phyloP scores from a whole-genome alignment of 2,888 invertebrate species.

The Hydrotaea diabolus region DNA sequence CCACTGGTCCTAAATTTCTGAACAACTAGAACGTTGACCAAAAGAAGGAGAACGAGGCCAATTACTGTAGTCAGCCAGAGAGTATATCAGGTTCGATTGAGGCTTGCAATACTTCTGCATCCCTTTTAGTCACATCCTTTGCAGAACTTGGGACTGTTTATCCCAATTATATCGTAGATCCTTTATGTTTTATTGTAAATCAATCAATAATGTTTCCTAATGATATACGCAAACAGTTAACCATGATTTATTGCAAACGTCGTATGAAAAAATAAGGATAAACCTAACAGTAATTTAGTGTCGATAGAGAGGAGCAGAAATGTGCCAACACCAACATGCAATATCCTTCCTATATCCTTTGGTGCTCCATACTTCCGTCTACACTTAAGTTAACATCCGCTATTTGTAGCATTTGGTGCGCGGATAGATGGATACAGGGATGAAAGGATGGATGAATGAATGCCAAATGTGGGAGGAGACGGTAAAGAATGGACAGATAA shows the following conservation, averaged over 20 bases:
- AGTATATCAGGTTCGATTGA: too few relatives aligned
- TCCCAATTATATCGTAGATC: too few relatives aligned
- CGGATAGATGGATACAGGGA: neutral
- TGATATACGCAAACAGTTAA: slow-evolving; percentile 37
- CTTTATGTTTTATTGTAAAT: neutral
- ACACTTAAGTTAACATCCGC: slow-evolving; percentile 53
- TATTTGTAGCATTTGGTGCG: slow-evolving; percentile 15
- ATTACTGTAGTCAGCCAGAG: too few relatives aligned
- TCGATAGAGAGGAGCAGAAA: neutral
- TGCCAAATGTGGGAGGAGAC: neutral
- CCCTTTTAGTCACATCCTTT: too few relatives aligned
- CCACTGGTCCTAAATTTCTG: too few relatives aligned
- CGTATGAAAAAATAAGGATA: slow-evolving; percentile 8
- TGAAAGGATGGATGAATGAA: neutral
- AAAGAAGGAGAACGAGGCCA: too few relatives aligned
- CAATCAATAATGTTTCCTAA: slow-evolving; percentile 39
- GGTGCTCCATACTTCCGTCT: slow-evolving; percentile 47
- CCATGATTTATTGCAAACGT: slow-evolving; percentile 35
- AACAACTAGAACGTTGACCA: too few relatives aligned
- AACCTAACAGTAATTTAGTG: slow-evolving; percentile 30
- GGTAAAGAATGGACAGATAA: neutral
- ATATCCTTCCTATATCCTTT: slow-evolving; percentile 52
- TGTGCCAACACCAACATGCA: slow-evolving; percentile 23
- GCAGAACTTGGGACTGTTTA: too few relatives aligned
- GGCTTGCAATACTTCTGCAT: too few relatives aligned